Evolutionary conservation across 2,113 vertebrate species (phyloP).

Genomic region (Tragulus kanchil): DNA sequence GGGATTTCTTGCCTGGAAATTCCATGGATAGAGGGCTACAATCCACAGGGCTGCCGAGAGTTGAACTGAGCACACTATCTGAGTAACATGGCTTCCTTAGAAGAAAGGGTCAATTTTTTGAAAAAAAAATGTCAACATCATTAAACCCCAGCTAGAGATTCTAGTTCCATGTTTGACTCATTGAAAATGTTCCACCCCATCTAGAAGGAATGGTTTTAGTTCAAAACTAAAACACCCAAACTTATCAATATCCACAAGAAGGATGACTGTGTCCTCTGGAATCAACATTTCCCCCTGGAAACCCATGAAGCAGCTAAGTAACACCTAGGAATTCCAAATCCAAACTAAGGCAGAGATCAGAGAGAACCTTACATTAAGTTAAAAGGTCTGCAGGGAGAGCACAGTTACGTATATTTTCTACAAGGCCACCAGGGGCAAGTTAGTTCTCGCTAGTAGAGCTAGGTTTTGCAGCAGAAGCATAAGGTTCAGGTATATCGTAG

Average conservation of each 20-base stretch:
- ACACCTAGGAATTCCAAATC: conserved; percentile 32
- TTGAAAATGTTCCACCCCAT: conserved; percentile 13
- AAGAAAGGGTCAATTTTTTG: conserved; percentile 24
- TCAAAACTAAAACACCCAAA: conserved; percentile 55
- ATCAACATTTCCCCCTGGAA: neutral
- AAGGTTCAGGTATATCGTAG: neutral
- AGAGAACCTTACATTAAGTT: conserved; percentile 16
- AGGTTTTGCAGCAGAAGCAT: conserved; percentile 37
- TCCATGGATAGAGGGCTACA: neutral
- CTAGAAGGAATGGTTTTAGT: conserved; percentile 1
- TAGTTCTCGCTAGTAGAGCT: neutral
- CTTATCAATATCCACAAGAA: neutral
- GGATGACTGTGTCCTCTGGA: neutral
- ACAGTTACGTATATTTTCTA: neutral
- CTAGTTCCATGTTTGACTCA: neutral
- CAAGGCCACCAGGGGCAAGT: neutral
- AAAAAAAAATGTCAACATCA: conserved; percentile 35
- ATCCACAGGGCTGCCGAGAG: neutral
- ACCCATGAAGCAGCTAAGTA: conserved; percentile 18
- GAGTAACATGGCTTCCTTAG: conserved; percentile 27
- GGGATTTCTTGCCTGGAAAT: neutral
- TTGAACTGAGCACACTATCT: neutral
- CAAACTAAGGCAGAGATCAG: neutral
- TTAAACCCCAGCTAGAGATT: conserved; percentile 6
- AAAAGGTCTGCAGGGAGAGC: conserved; percentile 3